These are phyloP conservation scores for Antechinus stuartii DNA, from an alignment of 2,113 vertebrate species.

Conservation along the genomic window DNA sequence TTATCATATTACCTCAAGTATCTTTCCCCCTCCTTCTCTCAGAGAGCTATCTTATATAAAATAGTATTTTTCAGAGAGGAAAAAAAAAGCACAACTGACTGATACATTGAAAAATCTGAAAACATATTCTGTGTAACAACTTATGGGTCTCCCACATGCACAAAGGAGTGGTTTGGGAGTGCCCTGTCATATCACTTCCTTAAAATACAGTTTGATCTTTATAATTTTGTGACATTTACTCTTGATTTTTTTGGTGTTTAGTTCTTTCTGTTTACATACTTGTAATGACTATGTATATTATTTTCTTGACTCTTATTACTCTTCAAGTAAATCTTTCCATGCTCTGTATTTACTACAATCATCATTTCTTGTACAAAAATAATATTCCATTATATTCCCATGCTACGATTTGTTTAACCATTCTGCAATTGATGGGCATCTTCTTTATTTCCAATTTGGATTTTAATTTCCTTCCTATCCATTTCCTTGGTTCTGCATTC, in stretches of 20 bases:
- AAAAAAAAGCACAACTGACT: not conserved
- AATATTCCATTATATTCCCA: not conserved
- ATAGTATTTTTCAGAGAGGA: not conserved
- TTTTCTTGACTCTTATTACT: not conserved
- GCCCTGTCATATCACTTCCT: not conserved
- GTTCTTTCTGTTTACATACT: not conserved
- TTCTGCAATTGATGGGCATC: not conserved
- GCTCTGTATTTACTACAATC: not conserved
- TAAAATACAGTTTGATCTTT: not conserved
- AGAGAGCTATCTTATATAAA: not conserved
- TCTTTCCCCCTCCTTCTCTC: not conserved
- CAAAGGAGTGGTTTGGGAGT: not conserved
- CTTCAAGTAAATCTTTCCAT: not conserved
- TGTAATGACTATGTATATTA: not conserved
- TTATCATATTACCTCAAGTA: not conserved
- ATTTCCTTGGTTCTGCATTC: not conserved
- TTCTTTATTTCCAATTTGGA: not conserved
- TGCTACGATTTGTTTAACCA: not conserved
- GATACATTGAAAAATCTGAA: not conserved
- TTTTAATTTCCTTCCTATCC: not conserved
- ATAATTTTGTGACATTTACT: not conserved
- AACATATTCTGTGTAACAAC: not conserved
- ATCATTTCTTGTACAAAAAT: not conserved
- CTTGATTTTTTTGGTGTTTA: not conserved
- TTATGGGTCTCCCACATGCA: not conserved